Conservation (phyloP, 2,113 vertebrate genomes). For the Oenanthe melanoleuca region DNA sequence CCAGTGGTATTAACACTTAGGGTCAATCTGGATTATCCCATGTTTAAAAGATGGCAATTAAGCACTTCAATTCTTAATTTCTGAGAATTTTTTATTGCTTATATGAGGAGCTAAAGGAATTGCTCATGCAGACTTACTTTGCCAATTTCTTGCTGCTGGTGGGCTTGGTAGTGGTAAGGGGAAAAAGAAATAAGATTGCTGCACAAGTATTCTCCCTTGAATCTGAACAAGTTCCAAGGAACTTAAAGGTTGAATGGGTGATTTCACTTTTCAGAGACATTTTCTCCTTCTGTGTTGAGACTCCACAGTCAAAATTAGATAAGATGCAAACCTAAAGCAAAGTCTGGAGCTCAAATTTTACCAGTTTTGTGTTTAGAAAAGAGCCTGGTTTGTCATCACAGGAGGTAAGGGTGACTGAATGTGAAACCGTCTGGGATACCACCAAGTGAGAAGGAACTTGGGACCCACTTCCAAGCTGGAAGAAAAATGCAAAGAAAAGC, state of each 20-base stretch:
- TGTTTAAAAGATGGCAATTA: slow-evolving; percentile 62
- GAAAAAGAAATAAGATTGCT: background rate
- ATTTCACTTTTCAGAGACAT: background rate
- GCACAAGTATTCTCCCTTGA: background rate
- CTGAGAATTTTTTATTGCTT: slow-evolving; percentile 31
- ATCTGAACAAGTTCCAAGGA: background rate
- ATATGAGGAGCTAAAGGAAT: slow-evolving; percentile 19
- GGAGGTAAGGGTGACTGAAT: background rate
- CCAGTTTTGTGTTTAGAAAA: background rate
- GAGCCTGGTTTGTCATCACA: background rate
- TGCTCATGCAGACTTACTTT: background rate
- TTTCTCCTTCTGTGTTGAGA: slow-evolving; percentile 17
- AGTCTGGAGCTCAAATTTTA: slow-evolving; percentile 8
- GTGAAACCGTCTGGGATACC: background rate
- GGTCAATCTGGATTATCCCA: slow-evolving; percentile 69
- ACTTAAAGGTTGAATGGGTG: background rate
- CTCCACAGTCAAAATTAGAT: slow-evolving; percentile 2
- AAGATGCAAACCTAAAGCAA: background rate
- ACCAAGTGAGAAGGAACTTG: background rate
- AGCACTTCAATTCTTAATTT: slow-evolving; percentile 41
- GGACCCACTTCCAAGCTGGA: slow-evolving; percentile 29
- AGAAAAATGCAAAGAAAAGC: slow-evolving; percentile 15
- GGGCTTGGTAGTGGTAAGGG: background rate
- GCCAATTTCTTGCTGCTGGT: background rate
- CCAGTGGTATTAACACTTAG: slow-evolving; percentile 60